A percentile compares a stretch with the other conserved stretches of the same genome.
Evolutionary conservation across 2,113 vertebrate genomes (phyloP).

Genomic region (Mirounga angustirostris): DNA sequence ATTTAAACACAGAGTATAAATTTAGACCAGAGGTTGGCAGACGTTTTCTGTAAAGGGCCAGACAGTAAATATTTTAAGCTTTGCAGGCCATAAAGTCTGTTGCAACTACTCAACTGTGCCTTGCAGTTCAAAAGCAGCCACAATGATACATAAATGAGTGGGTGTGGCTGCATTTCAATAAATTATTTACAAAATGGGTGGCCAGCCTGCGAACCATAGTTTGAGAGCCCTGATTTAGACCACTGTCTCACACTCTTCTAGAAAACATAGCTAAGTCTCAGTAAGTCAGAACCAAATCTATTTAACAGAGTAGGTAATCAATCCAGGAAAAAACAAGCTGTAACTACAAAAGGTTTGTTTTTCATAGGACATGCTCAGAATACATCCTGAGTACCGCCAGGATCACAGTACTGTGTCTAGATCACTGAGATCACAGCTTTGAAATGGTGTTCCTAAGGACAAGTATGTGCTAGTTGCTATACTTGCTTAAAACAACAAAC

Average conservation of each 20-base stretch:
- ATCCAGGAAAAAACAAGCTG: neutral
- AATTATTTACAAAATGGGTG: slow-evolving; percentile 19
- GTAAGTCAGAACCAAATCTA: neutral
- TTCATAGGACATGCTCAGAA: neutral
- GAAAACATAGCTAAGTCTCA: neutral
- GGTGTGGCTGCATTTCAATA: neutral
- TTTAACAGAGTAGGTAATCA: neutral
- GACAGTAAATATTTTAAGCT: neutral
- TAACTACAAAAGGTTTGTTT: neutral
- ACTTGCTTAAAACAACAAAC: neutral
- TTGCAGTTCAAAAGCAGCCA: neutral
- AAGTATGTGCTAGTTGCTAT: neutral
- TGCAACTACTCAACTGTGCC: neutral
- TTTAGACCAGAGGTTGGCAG: neutral
- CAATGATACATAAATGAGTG: neutral
- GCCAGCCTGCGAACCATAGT: neutral
- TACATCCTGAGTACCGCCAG: neutral
- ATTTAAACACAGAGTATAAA: slow-evolving; percentile 3
- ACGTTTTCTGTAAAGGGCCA: neutral
- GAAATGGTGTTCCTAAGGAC: neutral
- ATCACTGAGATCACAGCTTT: neutral
- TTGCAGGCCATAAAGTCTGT: neutral
- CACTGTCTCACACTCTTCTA: neutral
- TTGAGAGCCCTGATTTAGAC: neutral
- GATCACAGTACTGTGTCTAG: too few relatives aligned